These are phyloP conservation scores for Smittia aterrima DNA, from an alignment of 2,888 invertebrate genomes.

Conservation along the genomic window DNA sequence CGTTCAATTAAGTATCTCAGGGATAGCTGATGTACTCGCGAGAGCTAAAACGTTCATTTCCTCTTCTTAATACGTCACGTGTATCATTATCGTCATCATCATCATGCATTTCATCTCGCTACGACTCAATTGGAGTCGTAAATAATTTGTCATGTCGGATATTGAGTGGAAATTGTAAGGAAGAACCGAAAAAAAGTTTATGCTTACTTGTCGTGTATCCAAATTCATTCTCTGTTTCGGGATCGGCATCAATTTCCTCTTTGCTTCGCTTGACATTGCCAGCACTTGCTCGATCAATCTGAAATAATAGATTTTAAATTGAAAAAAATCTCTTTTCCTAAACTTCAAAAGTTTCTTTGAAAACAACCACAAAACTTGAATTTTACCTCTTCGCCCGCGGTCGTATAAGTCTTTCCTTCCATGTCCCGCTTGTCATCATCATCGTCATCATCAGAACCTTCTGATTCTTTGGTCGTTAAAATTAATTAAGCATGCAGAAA, in stretches of 20 bases:
- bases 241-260: constrained; percentile 75
- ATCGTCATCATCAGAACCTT: constrained; percentile 56
- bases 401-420: constrained; percentile 76
- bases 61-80: background rate
- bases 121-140: too few relatives aligned
- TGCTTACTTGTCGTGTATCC: constrained; percentile 91
- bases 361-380: too few relatives aligned
- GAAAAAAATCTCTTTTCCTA: background rate
- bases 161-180: background rate
- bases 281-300: constrained; percentile 88
- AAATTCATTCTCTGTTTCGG: constrained; percentile 85
- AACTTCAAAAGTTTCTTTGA: too few relatives aligned
- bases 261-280: constrained; percentile 75
- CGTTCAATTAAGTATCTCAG: background rate
- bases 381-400: constrained; percentile 74
- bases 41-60: background rate
- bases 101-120: too few relatives aligned
- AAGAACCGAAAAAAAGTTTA: background rate
- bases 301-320: constrained; percentile 44
- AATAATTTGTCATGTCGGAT: background rate
- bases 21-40: background rate
- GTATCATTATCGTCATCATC: background rate
- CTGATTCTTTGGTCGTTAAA: constrained; percentile 23
- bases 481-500: constrained; percentile 13
- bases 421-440: constrained; percentile 75